Conservation (phyloP, 2,113 vertebrate species). For the Chiloscyllium plagiosum region DNA sequence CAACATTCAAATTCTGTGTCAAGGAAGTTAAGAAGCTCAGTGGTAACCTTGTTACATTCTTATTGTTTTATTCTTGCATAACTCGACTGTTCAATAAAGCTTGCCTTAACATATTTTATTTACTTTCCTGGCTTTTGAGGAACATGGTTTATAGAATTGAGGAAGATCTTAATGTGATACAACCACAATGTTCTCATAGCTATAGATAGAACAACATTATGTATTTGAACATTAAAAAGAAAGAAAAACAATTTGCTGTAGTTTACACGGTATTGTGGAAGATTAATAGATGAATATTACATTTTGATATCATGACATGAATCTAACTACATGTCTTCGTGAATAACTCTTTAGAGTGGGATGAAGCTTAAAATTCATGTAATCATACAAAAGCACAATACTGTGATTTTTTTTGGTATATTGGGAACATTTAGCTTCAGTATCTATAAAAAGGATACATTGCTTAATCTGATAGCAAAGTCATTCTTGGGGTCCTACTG, state of each 20-base stretch:
- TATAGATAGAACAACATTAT: background rate
- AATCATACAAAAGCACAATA: background rate
- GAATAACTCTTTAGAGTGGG: background rate
- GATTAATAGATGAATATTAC: background rate
- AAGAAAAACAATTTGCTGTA: background rate
- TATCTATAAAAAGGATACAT: background rate
- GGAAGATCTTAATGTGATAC: background rate
- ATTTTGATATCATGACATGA: background rate
- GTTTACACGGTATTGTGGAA: background rate
- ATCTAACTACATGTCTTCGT: background rate
- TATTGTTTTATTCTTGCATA: background rate
- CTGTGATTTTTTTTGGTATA: too few species aligned
- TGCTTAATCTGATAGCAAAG: background rate
- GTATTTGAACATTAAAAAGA: background rate
- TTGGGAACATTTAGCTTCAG: background rate
- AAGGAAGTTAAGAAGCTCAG: background rate
- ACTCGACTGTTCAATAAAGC: background rate
- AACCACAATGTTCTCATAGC: background rate
- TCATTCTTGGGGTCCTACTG: background rate
- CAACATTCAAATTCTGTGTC: background rate
- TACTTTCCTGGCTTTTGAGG: background rate
- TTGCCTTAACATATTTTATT: background rate
- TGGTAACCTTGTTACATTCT: background rate
- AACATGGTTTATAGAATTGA: background rate
- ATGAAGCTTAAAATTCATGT: constrained; percentile 6